Conservation (phyloP, 2,888 invertebrate species). For the Acanthoscelides obtectus region DNA sequence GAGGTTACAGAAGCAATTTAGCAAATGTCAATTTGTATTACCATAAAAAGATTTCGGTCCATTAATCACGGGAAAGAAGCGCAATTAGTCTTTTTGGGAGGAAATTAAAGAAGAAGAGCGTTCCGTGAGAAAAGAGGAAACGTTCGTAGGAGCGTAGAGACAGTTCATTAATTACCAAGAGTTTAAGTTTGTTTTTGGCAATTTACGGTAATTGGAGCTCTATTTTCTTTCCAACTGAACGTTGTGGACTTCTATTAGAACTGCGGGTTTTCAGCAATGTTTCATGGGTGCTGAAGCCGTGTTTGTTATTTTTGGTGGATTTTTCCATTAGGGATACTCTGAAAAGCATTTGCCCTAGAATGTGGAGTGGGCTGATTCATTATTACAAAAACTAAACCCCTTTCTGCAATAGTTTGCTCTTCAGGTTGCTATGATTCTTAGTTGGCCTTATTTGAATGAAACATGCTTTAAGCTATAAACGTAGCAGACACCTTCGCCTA, state of each 20-base stretch:
- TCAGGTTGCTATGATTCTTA: too few species aligned
- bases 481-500: too few species aligned
- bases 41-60: neutral
- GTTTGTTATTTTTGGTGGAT: neutral
- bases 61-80: neutral
- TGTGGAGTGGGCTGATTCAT: neutral
- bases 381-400: neutral
- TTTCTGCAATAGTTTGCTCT: too few species aligned
- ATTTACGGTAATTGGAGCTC: neutral
- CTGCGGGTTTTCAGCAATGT: neutral
- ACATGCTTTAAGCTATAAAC: too few species aligned
- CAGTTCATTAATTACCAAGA: neutral
- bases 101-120: slow-evolving; percentile 1
- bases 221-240: neutral
- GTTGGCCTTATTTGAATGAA: too few species aligned
- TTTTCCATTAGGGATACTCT: neutral
- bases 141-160: neutral
- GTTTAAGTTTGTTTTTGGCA: neutral
- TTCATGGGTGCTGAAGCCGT: neutral
- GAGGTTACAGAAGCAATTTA: neutral
- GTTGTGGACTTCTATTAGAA: neutral
- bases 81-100: slow-evolving; percentile 5
- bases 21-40: neutral
- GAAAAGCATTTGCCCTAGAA: neutral
- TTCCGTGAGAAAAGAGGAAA: neutral